Evolutionary conservation across 2,113 vertebrate genomes (phyloP).

Genomic region (Petrocephalus zakoni): DNA sequence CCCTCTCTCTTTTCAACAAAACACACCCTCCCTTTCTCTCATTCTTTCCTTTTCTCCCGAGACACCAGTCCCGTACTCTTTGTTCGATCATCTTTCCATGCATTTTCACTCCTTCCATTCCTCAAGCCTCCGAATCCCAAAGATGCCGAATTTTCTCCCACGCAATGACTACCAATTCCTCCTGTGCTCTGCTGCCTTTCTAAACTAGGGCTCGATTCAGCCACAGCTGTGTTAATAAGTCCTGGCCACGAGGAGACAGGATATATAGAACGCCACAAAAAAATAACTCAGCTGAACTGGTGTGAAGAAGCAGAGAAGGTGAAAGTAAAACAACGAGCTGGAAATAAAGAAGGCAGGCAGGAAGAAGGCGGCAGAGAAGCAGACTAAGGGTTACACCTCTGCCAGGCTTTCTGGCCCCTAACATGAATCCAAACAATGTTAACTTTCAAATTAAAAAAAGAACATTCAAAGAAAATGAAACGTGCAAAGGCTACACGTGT

Average conservation of each 20-base stretch:
- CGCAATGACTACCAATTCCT: background rate
- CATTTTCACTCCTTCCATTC: slow-evolving; percentile 39
- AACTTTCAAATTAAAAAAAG: background rate
- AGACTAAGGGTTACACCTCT: background rate
- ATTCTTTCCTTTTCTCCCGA: slow-evolving; percentile 46
- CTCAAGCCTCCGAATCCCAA: slow-evolving; percentile 42
- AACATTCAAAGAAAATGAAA: background rate
- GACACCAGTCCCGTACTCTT: slow-evolving; percentile 46
- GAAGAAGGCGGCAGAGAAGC: background rate
- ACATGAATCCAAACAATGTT: background rate
- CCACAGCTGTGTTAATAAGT: background rate
- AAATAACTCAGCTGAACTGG: background rate
- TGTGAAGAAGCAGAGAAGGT: background rate
- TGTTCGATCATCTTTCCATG: slow-evolving; percentile 42
- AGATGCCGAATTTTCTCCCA: slow-evolving; percentile 47
- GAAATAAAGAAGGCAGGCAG: background rate
- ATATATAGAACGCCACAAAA: background rate
- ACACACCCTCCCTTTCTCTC: slow-evolving; percentile 43
- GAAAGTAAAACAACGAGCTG: too few species aligned
- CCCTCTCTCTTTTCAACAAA: slow-evolving; percentile 49
- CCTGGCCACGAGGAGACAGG: background rate
- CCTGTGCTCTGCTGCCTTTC: slow-evolving; percentile 35
- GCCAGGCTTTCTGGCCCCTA: background rate
- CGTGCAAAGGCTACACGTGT: background rate
- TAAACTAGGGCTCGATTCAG: background rate